Base-by-base conservation (phyloP, 1,140 invertebrate species). In the Stegodyphus mimosarum region DNA sequence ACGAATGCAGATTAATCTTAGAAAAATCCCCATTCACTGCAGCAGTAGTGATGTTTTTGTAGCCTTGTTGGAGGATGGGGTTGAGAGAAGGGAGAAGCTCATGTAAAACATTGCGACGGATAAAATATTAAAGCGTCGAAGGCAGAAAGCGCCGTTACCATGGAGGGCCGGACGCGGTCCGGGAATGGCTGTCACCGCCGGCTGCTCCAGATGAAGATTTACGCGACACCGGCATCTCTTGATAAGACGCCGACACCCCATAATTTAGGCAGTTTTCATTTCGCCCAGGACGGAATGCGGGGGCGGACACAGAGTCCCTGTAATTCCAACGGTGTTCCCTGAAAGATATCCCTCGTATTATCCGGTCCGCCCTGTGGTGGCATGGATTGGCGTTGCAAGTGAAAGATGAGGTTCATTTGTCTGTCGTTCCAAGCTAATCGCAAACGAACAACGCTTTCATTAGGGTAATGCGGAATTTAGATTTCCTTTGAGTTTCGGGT, bases 241-340 rank as follows among this genome's bases (percentile, higher is more conserved):
- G 70, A 73, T 74, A 74, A 74, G 80, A 74, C 80, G 71, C 60
- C 72, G 71, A 52, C 80, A 83, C 80, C 63, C 80, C 80, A 83
- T 83, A 83, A 83, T 83, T 83, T 67, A 83, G 80, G 67, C 71
- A 83, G 60, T 83, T 83, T 83, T 83, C 80, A 83, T 83, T 83
- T 83, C 72, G 80, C 48, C 76, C 67, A 51, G 78, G 78, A 48
- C 18, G 78, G 70, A 83, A 83, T 83, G 70, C 80, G 49, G 71
- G 63, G 63, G 80, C 64, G 17, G n/a, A 69, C 60, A 48, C 74
- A 17, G 55, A 64, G 51, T 4, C 52, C 49, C 33, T 18, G 69
- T 71, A 71, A 71, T 71, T 71, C 33, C 69, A 49, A 51, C 33
- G n/a, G 69, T 33, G 33, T 49, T n/a, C 33, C 3, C 33, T 33